Percentiles rank a stretch among this genome's conserved stretches.
These are phyloP conservation scores for Coptotermes formosanus DNA, from an alignment of 1,140 invertebrate species.

Conservation along the genomic window DNA sequence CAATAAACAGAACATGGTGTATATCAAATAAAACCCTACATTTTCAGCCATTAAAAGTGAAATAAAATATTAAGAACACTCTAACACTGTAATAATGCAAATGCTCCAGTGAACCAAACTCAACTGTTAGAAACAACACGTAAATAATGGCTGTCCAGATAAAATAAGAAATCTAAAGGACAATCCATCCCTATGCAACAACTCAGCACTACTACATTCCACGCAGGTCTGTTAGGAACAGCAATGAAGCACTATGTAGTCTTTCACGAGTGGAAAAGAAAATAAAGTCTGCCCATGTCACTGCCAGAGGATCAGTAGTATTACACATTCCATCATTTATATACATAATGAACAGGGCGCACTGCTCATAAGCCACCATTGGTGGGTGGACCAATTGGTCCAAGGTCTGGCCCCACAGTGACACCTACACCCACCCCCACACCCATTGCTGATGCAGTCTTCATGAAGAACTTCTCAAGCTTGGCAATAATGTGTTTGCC, in stretches of 20 bases:
- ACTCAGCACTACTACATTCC: neutral
- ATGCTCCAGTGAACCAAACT: neutral
- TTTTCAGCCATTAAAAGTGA: neutral
- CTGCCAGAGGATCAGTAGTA: neutral
- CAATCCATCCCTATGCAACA: neutral
- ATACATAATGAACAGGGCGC: neutral
- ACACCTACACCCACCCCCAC: slow-evolving; percentile 36
- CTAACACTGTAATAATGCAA: neutral
- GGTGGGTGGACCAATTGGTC: slow-evolving; percentile 73
- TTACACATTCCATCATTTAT: neutral
- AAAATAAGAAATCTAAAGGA: neutral
- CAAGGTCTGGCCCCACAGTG: slow-evolving; percentile 61
- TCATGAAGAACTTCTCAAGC: slow-evolving; percentile 94
- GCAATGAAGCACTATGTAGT: neutral
- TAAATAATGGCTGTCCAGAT: neutral
- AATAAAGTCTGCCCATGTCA: neutral
- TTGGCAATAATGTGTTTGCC: slow-evolving; percentile 99
- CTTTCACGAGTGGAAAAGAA: neutral
- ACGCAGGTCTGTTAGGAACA: neutral
- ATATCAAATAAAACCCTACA: neutral
- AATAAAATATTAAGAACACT: slow-evolving; percentile 1
- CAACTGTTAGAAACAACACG: neutral
- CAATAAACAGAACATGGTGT: neutral
- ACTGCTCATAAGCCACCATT: slow-evolving; percentile 37
- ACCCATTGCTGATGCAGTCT: slow-evolving; percentile 64